Evolutionary conservation across 2,113 vertebrate species (phyloP).

Genomic region (Talpa occidentalis): DNA sequence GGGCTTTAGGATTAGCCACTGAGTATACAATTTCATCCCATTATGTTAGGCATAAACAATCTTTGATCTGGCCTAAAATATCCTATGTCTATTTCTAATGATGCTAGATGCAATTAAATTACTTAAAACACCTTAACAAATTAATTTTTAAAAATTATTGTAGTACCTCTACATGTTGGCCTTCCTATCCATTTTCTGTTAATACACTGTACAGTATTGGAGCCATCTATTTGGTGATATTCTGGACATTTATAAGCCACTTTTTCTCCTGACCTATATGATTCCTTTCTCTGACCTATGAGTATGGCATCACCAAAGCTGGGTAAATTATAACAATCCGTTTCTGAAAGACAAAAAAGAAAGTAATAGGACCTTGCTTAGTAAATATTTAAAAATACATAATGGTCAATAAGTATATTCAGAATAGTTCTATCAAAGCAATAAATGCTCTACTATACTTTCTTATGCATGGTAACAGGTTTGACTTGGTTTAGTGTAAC

Average conservation of each 20-base stretch:
- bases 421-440: background rate
- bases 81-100: background rate
- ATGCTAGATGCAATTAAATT: background rate
- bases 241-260: background rate
- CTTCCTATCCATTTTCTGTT: slow-evolving; percentile 55
- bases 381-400: background rate
- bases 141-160: background rate
- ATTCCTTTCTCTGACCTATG: fast-evolving
- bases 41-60: background rate
- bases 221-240: background rate
- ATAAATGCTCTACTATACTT: background rate
- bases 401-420: background rate
- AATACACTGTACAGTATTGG: slow-evolving; percentile 24
- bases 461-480: background rate
- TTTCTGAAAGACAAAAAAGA: slow-evolving; percentile 23
- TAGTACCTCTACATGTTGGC: slow-evolving; percentile 62
- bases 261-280: slow-evolving; percentile 57
- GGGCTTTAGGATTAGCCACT: fast-evolving
- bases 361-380: background rate
- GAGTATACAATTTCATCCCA: background rate
- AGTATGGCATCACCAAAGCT: background rate
- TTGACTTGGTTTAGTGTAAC: no score
- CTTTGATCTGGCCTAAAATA: background rate
- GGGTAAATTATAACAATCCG: background rate
- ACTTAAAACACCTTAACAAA: background rate